Evolutionary conservation across 2,113 vertebrate genomes (phyloP), one percentile per base, ranked within the genome.

Genomic region (Barbus barbus): DNA sequence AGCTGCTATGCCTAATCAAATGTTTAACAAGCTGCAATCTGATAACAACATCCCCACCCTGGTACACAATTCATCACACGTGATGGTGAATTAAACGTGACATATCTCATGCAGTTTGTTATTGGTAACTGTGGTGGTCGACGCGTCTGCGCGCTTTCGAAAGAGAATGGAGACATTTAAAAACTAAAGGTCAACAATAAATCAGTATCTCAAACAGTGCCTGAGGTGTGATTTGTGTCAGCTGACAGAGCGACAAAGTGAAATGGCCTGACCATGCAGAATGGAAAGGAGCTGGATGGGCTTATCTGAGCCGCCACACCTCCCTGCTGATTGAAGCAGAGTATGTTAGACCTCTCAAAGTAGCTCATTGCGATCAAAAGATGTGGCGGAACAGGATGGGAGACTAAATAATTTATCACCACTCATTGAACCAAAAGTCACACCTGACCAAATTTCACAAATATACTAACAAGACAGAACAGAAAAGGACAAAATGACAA

Each of bases 101-200:
- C 82, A 81, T 84, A 86, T 84, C 79, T 76, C 61, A 83, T 61
- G 56, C 20, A 56, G 63, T 88, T 82, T 82, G 85, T 88, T 87
- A 84, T 84, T 87, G 81, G 72, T 85, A 82, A 83, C 51, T 53
- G 86, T 78, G 36, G 24, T 31, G 41, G 82, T 26, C 18, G 31
- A 33, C 38, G 31, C 63, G 33, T 79, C 67, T n/a, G 53, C 3
- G 20, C 16, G 6, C 56, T 61, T 79, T 85, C 60, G 28, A 73
- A 84, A 88, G 78, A 90, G 82, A 87, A 84, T 72, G 84, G 74
- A 90, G 89, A 86, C 84, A 88, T 90, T 88, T 88, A 88, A 86
- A 84, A 88, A 87, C 79, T 81, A 90, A 90, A 90, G 84, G 89
- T 90, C 89, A 84, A 85, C 60, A 83, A 86, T 86, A 83, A 86